A percentile compares a stretch with the other conserved stretches of the same genome.
Evolutionary conservation across 2,888 invertebrate genomes (phyloP).

Genomic region (Bimastos eiseni): DNA sequence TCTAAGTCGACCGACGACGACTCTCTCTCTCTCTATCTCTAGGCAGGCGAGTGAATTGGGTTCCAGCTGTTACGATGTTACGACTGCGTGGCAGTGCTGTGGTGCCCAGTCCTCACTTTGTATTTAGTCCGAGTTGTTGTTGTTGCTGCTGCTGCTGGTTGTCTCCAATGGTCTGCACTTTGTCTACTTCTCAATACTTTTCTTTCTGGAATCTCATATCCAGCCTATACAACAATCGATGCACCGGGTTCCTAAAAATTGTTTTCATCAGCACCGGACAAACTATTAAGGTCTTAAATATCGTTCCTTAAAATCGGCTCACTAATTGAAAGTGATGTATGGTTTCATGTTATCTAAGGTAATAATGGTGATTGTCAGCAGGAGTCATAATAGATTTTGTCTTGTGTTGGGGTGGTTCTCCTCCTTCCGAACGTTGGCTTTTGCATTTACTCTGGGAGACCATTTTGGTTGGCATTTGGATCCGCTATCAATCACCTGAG

Average conservation of each 20-base stretch:
- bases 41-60: neutral
- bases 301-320: neutral
- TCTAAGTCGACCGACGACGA: neutral
- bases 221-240: neutral
- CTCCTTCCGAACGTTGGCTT: neutral
- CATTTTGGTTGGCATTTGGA: neutral
- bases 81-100: neutral
- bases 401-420: no score
- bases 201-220: neutral
- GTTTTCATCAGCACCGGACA: neutral
- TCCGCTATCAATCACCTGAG: neutral
- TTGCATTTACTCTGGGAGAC: neutral
- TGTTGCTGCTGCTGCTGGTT: neutral
- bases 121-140: neutral
- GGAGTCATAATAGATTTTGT: neutral
- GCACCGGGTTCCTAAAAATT: neutral
- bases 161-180: neutral
- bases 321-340: neutral
- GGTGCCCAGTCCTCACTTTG: neutral
- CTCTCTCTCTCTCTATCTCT: neutral
- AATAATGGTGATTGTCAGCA: neutral
- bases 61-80: neutral
- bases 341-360: neutral
- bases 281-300: neutral
- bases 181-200: neutral